Conservation (phyloP, 2,888 invertebrate genomes). For the Carabus problematicus region DNA sequence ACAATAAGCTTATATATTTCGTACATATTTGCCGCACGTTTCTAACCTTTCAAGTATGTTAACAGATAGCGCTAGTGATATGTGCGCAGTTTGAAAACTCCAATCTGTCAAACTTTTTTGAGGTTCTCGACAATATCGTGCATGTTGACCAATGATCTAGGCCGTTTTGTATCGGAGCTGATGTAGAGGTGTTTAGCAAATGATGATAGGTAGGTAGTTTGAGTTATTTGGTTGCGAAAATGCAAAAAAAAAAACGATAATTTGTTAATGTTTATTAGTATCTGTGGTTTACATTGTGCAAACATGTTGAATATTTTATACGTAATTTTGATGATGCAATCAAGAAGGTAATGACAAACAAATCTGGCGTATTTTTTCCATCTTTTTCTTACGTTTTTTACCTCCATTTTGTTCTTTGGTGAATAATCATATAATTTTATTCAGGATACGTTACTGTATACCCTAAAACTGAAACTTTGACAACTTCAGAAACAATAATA, state of each 20-base stretch:
- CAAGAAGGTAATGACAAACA: constrained; percentile 40
- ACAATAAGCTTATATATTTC: too few species aligned
- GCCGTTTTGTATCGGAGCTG: constrained; percentile 2
- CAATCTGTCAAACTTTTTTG: too few species aligned
- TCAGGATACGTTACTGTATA: background rate
- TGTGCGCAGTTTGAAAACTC: background rate
- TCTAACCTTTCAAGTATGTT: too few species aligned
- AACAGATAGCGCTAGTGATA: background rate
- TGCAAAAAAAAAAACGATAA: constrained; percentile 18
- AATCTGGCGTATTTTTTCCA: constrained; percentile 21
- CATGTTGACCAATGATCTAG: too few species aligned
- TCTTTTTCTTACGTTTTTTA: too few species aligned
- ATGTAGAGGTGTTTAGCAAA: constrained; percentile 9
- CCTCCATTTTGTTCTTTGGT: too few species aligned
- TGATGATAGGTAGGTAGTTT: constrained; percentile 1
- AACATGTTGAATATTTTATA: constrained; percentile 43
- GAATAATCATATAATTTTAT: constrained; percentile 3
- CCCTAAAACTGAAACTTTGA: too few species aligned
- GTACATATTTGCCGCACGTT: too few species aligned
- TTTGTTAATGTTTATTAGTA: constrained; percentile 42
- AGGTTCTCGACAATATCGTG: too few species aligned
- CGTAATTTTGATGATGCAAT: constrained; percentile 42
- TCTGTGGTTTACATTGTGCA: constrained; percentile 41
- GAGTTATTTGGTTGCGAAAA: constrained; percentile 23
- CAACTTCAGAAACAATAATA: too few species aligned